Evolutionary conservation across 2,888 invertebrate genomes (phyloP), one percentile per base, ranked within the genome.

Genomic region (Venustoraphidia nigricollis): DNA sequence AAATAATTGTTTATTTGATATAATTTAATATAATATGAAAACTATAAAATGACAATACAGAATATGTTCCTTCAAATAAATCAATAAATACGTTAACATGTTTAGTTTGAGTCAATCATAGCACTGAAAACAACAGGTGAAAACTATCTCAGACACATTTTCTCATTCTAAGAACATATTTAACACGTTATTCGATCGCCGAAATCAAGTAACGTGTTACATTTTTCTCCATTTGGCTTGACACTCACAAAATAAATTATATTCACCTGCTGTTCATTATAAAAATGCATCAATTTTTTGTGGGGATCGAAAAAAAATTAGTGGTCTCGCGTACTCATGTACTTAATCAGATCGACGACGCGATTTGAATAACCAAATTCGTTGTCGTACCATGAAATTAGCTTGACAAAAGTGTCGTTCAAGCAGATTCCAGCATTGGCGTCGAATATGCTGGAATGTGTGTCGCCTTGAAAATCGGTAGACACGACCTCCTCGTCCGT

Each of bases 331-430:
- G 47, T 42, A 9, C 34, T 34, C 42, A 63, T 57, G 50, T 62
- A 64, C 45, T 57, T 57, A 14, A 88, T 72, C 37, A 87, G 72
- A 61, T 91, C 90, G 38, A 83, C 66, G 10, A 91, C 80, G 54
- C 90, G 75, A 66, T 77, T 75, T 34, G 87, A 83, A 67, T 90
- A 91, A 2, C 88, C 89, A 59, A 72, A 83, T 64, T 91, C 90
- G 63, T 91, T 91, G 67, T 91, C 90, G 62, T 89, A 89, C 90
- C 90, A 91, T 51, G 86, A 78, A 50, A 91, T 75, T 13, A 91
- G 70, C 69, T 91, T 91, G 55, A 81, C 84, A 60, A 88, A 90
- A 61, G 79, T 79, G 41, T 79, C 75, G 57, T 75, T 84, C 45
- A 90, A 70, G 45, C 78, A 74, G 59, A 90, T 78, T 54, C 87